These are phyloP conservation scores for Dioctria linearis DNA, from an alignment of 2,888 invertebrate genomes.

Conservation along the genomic window DNA sequence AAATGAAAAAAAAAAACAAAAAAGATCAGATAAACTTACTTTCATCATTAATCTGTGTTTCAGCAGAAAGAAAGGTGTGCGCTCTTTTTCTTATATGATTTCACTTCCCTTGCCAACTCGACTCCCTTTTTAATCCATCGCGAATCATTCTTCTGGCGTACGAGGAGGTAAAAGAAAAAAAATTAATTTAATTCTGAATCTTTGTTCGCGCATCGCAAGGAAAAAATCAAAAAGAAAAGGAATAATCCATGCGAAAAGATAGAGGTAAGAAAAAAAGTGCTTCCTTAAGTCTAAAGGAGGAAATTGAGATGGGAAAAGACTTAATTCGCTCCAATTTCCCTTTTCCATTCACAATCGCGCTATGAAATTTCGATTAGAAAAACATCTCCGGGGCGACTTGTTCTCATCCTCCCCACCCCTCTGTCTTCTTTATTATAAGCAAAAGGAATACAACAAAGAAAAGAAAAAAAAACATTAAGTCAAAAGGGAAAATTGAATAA, in stretches of 20 bases:
- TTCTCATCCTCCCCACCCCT: background rate
- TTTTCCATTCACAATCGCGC: constrained; percentile 28
- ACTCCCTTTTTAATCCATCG: constrained; percentile 17
- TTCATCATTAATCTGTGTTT: constrained; percentile 1
- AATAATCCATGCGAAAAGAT: background rate
- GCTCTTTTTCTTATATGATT: too few species aligned
- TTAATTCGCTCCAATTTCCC: constrained; percentile 46
- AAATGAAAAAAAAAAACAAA: background rate
- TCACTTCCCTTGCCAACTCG: background rate
- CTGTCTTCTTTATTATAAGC: too few species aligned
- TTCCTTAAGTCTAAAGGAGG: constrained; percentile 19
- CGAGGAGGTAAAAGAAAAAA: background rate
- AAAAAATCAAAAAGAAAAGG: background rate
- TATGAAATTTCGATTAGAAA: constrained; percentile 48
- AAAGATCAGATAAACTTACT: constrained; percentile 1
- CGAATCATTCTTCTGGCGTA: background rate
- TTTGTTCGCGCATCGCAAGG: background rate
- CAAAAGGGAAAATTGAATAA: too few species aligned
- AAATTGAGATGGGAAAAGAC: constrained; percentile 48
- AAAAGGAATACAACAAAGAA: too few species aligned
- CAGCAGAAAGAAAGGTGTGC: background rate
- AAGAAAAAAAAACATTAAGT: too few species aligned
- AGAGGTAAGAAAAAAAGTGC: constrained; percentile 19
- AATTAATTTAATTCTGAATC: background rate
- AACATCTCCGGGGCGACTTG: background rate